Evolutionary conservation across 2,888 invertebrate species (phyloP).

Genomic region (Drosophila borborema): DNA sequence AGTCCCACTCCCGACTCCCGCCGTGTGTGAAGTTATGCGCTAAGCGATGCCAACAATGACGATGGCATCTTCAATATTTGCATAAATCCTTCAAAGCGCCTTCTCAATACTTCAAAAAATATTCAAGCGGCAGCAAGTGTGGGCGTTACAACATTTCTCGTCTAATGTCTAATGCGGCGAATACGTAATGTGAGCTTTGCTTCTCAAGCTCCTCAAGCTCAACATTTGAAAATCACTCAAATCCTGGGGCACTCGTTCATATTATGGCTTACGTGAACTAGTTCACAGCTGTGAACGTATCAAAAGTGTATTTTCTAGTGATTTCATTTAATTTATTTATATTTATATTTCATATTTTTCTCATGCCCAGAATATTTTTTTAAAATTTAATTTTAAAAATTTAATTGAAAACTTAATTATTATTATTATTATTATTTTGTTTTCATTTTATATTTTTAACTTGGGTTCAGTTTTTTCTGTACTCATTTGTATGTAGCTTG

Average conservation of each 20-base stretch:
- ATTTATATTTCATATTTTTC: neutral
- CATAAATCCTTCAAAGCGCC: conserved; percentile 73
- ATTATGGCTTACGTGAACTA: conserved; percentile 8
- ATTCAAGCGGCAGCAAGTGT: conserved; percentile 55
- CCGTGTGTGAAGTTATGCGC: conserved; percentile 69
- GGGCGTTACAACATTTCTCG: conserved; percentile 41
- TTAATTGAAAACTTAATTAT: no score
- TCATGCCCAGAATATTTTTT: neutral
- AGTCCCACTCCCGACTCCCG: conserved; percentile 16
- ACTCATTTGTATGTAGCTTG: no score
- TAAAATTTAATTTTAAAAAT: no score
- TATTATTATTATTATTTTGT: no score
- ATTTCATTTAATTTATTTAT: neutral
- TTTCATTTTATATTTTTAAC: no score
- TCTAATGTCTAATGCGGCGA: conserved; percentile 66
- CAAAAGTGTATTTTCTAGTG: neutral
- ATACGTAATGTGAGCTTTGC: conserved; percentile 48
- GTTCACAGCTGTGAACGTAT: neutral
- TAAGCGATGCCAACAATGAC: conserved; percentile 68
- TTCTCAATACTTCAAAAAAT: conserved; percentile 55
- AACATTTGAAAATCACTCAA: conserved; percentile 29
- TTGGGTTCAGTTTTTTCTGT: no score
- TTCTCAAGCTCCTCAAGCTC: conserved; percentile 21
- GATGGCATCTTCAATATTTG: conserved; percentile 74
- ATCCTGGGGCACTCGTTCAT: conserved; percentile 12